Evolutionary conservation across 2,888 invertebrate genomes (phyloP).

Genomic region (Andrena dorsata): DNA sequence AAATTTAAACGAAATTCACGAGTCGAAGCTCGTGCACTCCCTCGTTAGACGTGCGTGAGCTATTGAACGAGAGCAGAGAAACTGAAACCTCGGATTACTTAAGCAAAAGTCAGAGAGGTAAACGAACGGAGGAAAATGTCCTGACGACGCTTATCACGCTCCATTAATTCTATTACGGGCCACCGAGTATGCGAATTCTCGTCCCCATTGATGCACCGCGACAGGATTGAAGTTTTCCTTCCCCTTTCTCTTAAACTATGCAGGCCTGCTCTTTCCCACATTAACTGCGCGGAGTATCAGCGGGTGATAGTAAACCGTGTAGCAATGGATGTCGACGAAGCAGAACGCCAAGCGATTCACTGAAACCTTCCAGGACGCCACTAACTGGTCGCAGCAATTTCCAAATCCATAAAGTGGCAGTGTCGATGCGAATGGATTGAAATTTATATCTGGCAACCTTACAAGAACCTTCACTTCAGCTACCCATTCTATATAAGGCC

Average conservation of each 20-base stretch:
- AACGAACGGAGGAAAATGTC: conserved; percentile 76
- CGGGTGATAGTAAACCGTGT: conserved; percentile 23
- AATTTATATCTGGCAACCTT: too few species aligned
- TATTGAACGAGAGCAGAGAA: conserved; percentile 49
- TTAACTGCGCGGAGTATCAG: conserved; percentile 1
- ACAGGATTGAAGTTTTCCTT: conserved; percentile 31
- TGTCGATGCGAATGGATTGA: too few species aligned
- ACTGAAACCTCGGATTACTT: conserved; percentile 77
- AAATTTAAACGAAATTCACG: conserved; percentile 12
- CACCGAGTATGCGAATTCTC: conserved; percentile 70
- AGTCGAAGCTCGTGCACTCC: background rate
- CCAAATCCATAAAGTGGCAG: background rate
- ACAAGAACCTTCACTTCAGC: too few species aligned
- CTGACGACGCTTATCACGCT: conserved; percentile 75
- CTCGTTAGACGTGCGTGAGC: background rate
- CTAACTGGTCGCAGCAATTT: conserved; percentile 14
- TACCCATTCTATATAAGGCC: too few species aligned
- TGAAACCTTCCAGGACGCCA: conserved; percentile 38
- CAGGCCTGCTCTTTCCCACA: background rate
- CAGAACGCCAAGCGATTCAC: conserved; percentile 19
- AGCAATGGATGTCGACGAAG: conserved; percentile 24
- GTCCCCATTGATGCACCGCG: conserved; percentile 63
- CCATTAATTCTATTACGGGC: conserved; percentile 82
- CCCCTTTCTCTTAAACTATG: conserved; percentile 1
- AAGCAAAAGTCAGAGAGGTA: conserved; percentile 75